Conservation (phyloP, 2,797 vertebrate genomes). For the Pogoniulus pusillus region DNA sequence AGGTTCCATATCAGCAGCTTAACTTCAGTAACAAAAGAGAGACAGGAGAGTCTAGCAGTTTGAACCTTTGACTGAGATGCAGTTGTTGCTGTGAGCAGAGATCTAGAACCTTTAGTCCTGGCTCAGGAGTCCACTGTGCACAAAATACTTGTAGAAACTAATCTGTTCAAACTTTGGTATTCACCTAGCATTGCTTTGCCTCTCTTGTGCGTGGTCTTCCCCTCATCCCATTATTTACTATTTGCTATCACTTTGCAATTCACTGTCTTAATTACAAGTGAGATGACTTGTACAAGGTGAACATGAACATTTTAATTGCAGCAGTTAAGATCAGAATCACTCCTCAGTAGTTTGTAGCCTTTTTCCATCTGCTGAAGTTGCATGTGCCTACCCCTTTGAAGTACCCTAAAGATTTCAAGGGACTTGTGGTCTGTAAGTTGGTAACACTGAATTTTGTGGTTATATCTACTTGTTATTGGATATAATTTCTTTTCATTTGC, state of each 20-base stretch:
- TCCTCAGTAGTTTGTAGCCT: neutral
- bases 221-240: neutral
- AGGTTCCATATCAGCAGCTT: neutral
- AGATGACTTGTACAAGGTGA: neutral
- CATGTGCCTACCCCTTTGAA: neutral
- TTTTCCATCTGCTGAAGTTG: neutral
- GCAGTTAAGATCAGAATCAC: neutral
- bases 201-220: neutral
- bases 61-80: neutral
- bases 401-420: neutral
- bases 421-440: neutral
- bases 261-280: neutral
- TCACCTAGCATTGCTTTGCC: neutral
- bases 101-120: neutral
- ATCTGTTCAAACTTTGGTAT: neutral
- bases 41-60: neutral
- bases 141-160: neutral
- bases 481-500: neutral
- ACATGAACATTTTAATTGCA: neutral
- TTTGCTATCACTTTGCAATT: neutral
- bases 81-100: neutral
- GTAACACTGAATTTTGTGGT: neutral
- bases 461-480: neutral
- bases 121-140: neutral
- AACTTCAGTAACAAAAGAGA: neutral